These are phyloP conservation scores for Myotis pilosus DNA, from an alignment of 2,797 vertebrate species.

Conservation along the genomic window DNA sequence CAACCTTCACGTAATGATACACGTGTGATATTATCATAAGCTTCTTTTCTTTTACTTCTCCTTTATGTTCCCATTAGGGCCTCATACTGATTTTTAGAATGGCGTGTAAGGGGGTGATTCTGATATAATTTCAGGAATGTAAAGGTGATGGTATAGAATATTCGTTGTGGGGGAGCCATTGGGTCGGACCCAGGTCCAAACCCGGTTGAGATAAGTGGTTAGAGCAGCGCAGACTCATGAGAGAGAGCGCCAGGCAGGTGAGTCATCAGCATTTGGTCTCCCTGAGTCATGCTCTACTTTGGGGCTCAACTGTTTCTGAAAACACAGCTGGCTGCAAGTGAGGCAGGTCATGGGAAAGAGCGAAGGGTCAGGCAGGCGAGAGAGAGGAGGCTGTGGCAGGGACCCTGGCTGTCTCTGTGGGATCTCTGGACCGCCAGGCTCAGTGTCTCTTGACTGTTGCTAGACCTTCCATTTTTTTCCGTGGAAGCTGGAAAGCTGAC, in stretches of 20 bases:
- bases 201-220: not conserved
- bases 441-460: accelerated
- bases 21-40: not conserved
- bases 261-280: not conserved
- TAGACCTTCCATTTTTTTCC: not conserved
- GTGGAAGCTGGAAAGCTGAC: not conserved
- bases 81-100: not conserved
- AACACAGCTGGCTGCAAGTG: not conserved
- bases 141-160: not conserved
- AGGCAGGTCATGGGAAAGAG: not conserved
- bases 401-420: accelerated
- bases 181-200: not conserved
- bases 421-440: not conserved
- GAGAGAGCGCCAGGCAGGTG: not conserved
- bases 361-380: not conserved
- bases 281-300: not conserved
- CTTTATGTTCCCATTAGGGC: not conserved
- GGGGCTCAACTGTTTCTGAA: not conserved
- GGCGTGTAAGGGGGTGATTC: not conserved
- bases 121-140: not conserved
- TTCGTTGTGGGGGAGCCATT: not conserved
- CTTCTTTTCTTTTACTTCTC: not conserved
- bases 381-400: no score
- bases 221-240: not conserved
- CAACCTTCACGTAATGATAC: not conserved